Conservation (phyloP, 1,140 invertebrate species). For the Diploscapter pachys region DNA sequence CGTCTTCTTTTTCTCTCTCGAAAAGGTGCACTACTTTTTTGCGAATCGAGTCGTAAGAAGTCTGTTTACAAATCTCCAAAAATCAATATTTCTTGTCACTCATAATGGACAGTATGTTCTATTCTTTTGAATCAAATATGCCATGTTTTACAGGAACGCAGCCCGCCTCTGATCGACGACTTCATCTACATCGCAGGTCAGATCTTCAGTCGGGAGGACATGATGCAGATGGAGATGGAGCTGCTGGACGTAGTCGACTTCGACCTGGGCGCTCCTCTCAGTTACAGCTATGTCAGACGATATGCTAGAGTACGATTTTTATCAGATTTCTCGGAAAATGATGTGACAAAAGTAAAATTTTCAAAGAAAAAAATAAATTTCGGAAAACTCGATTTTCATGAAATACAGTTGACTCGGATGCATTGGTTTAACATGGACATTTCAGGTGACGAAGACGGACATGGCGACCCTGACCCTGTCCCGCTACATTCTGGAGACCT, state of each 20-base stretch:
- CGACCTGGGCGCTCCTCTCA: conserved; percentile 87
- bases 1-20: too few species aligned
- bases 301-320: conserved; percentile 69
- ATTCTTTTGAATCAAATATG: background rate
- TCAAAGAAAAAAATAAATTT: background rate
- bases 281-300: conserved; percentile 88
- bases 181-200: conserved; percentile 95
- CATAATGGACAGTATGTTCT: too few species aligned
- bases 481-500: conserved; percentile 85
- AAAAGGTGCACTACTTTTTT: too few species aligned
- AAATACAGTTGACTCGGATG: too few species aligned
- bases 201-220: conserved; percentile 76
- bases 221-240: conserved; percentile 84
- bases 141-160: conserved; percentile 71
- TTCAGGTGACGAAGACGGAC: conserved; percentile 57
- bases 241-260: conserved; percentile 79
- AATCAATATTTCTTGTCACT: too few species aligned
- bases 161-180: conserved; percentile 84
- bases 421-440: conserved; percentile 1
- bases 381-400: too few species aligned
- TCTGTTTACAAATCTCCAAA: too few species aligned
- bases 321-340: too few species aligned
- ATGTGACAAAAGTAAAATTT: too few species aligned
- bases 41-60: too few species aligned
- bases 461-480: conserved; percentile 88